These are phyloP conservation scores for Turritopsis rubra DNA, from an alignment of 30 jellyfish, hydroid and myxozoan genomes.

Conservation along the genomic window DNA sequence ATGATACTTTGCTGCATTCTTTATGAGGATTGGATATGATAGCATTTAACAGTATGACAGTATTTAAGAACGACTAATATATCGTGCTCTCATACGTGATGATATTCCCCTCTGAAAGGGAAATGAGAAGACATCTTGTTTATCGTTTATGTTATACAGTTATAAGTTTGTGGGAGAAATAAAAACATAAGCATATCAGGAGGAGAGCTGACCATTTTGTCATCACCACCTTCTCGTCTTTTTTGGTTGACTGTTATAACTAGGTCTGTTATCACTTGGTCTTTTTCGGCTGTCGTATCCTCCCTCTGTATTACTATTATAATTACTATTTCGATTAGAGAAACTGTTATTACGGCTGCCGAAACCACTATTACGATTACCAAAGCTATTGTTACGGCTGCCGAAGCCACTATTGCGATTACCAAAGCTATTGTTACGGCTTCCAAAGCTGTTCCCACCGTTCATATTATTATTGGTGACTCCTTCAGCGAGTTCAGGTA, in stretches of 20 bases:
- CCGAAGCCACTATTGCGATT: neutral
- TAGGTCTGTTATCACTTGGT: conserved; percentile 7
- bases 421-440: neutral
- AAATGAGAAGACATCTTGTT: too few relatives aligned
- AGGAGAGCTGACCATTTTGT: too few relatives aligned
- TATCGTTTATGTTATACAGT: too few relatives aligned
- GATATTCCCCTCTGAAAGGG: too few relatives aligned
- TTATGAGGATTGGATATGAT: too few relatives aligned
- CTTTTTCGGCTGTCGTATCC: conserved; percentile 12
- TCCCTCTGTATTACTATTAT: neutral
- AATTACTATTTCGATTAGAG: neutral
- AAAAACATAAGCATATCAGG: too few relatives aligned
- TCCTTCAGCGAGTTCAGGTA: conserved; percentile 78
- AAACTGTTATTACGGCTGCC: neutral
- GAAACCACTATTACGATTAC: neutral
- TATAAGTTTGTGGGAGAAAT: too few relatives aligned
- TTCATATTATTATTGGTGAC: neutral
- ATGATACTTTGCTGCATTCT: too few relatives aligned
- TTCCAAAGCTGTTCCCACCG: neutral
- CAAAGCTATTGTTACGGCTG: neutral
- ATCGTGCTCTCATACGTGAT: too few relatives aligned
- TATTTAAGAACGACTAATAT: too few relatives aligned
- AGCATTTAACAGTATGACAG: too few relatives aligned
- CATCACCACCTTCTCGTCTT: neutral
- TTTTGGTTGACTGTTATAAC: neutral